Base-by-base conservation (phyloP, 2,888 invertebrate genomes). In the Cyclophora albipunctata region DNA sequence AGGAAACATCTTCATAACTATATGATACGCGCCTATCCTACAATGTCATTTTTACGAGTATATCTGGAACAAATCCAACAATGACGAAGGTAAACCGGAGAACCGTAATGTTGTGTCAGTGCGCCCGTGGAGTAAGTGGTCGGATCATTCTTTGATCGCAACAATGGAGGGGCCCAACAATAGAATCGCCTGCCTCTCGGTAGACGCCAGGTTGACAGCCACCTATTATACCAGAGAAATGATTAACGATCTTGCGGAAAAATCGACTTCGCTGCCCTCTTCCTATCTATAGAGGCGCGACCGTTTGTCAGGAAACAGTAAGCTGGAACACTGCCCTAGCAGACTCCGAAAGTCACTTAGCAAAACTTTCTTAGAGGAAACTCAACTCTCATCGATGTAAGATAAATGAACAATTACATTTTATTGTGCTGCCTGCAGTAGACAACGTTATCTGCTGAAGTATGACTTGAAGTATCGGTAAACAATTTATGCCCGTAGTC, bases 201-300 rank as follows among this genome's bases (percentile, higher is more conserved):
- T 47, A 62, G 66, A 62, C 69, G 64, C 56, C 63, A 61, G 62
- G 66, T 69, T 72, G 73, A 69, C 73, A 72, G 64, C 53, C 57
- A 55, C 64, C 69, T 66, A 70, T 72, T 71, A 71, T 67, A 59
- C 50, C 54, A 42, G 47, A 43, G 54, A 53, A 63, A 69, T 73
- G 73, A 75, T 73, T 68, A 66, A 73, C 64, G 71, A 62, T 55
- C 58, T 45, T 41, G 50, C 49, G 53, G 55, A 62, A 70, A 68
- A 67, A 70, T 54, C 51, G 56, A 55, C 59, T 62, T 57, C 52
- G 46, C 5, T 37, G 37, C 46, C 52, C 42, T 4, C 42, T 45
- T 33, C 45, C 45, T 45, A 51, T 51, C 49, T 43, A 2, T 20
- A 35, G 20, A 45, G 46, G 40, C 48, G 47, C 50, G 48, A 48